A percentile compares a stretch with the other conserved stretches of the same genome.
Conservation (phyloP, 2,113 vertebrate genomes). For the Salvelinus sp. region DNA sequence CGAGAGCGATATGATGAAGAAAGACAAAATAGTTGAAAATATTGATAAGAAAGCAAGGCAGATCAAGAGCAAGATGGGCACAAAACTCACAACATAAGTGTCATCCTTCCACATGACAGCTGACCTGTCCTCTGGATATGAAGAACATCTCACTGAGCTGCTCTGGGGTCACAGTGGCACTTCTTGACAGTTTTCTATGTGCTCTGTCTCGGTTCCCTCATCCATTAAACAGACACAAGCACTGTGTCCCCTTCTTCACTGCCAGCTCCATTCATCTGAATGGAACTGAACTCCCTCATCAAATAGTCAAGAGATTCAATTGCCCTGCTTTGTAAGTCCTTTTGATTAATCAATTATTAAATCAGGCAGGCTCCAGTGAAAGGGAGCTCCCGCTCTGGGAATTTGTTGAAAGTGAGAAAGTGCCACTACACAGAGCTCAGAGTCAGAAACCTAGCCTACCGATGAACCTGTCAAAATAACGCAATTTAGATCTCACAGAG, state of each 20-base stretch:
- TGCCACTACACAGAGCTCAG: constrained; percentile 56
- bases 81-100: not conserved
- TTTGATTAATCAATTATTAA: constrained; percentile 76
- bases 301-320: constrained; percentile 74
- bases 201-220: constrained; percentile 33
- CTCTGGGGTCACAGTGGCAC: constrained; percentile 19
- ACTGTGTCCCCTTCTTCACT: constrained; percentile 39
- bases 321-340: constrained; percentile 68
- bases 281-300: constrained; percentile 65
- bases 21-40: not conserved
- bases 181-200: constrained; percentile 20
- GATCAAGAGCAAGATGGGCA: not conserved
- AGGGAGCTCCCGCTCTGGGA: constrained; percentile 50
- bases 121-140: not conserved
- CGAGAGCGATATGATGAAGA: not conserved
- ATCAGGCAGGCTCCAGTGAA: constrained; percentile 41
- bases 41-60: not conserved
- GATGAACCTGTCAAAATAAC: constrained; percentile 40
- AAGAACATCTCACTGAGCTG: constrained; percentile 8
- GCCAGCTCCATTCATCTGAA: constrained; percentile 45
- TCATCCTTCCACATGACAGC: not conserved
- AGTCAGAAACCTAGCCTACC: constrained; percentile 50
- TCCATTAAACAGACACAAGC: constrained; percentile 33
- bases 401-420: constrained; percentile 57
- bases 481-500: constrained; percentile 4